Percentiles rank a stretch among this genome's conserved stretches.
Evolutionary conservation across 1,140 invertebrate genomes (phyloP).

Genomic region (Megalopta genalis): DNA sequence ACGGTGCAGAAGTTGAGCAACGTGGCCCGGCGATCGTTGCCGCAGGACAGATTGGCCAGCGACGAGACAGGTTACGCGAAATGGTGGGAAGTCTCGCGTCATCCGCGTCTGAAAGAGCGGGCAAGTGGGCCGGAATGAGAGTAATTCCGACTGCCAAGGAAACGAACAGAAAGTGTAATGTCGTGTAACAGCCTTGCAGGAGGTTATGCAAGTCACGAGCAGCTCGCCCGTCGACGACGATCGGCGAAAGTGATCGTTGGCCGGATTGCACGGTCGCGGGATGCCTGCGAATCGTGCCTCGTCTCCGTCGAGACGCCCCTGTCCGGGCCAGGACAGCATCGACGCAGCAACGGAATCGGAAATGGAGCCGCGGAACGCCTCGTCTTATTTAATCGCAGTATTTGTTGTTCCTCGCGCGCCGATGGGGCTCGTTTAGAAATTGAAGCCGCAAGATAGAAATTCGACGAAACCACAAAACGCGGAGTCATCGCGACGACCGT

Average conservation of each 20-base stretch:
- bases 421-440: too few species aligned
- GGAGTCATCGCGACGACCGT: too few species aligned
- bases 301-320: not conserved
- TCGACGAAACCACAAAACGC: too few species aligned
- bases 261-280: conserved; percentile 27
- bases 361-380: too few species aligned
- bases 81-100: not conserved
- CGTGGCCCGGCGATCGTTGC: too few species aligned
- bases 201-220: conserved; percentile 70
- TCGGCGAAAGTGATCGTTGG: conserved; percentile 75
- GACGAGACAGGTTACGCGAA: not conserved
- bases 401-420: too few species aligned
- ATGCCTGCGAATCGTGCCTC: conserved; percentile 18
- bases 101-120: conserved; percentile 11
- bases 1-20: too few species aligned
- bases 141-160: conserved; percentile 34
- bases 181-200: conserved; percentile 65
- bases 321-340: not conserved
- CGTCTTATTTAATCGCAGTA: too few species aligned
- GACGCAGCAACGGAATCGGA: too few species aligned
- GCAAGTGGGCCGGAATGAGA: conserved; percentile 46
- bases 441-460: too few species aligned
- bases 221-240: conserved; percentile 46
- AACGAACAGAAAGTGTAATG: conserved; percentile 47
- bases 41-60: too few species aligned